These are phyloP conservation scores for Botia kubotai DNA, from an alignment of 2,797 vertebrate genomes.

Conservation along the genomic window DNA sequence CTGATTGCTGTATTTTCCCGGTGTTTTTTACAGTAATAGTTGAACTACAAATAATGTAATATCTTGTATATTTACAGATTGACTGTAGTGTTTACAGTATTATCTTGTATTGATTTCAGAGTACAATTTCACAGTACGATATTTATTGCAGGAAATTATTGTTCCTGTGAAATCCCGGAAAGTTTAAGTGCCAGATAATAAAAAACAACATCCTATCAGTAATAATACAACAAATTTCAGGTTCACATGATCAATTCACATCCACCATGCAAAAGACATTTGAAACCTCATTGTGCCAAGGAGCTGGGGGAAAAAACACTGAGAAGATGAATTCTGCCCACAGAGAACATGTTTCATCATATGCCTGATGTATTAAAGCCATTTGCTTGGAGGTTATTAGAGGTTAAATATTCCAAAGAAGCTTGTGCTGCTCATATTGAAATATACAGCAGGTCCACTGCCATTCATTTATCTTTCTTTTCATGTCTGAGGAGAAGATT, in stretches of 20 bases:
- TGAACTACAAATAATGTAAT: too few species aligned
- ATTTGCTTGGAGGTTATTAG: constrained; percentile 9
- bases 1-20: too few species aligned
- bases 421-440: constrained; percentile 11
- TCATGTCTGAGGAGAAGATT: neutral
- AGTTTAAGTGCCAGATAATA: neutral
- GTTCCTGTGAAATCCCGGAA: neutral
- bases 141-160: too few species aligned
- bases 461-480: constrained; percentile 10
- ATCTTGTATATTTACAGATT: too few species aligned
- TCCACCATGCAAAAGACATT: constrained; percentile 8
- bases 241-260: neutral
- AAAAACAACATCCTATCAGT: neutral
- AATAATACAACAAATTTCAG: neutral
- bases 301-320: neutral
- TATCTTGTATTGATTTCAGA: too few species aligned
- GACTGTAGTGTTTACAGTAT: too few species aligned
- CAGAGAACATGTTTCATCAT: constrained; percentile 22
- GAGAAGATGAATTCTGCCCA: constrained; percentile 6
- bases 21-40: too few species aligned
- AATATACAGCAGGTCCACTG: constrained; percentile 17
- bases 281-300: constrained; percentile 2
- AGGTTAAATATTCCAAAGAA: constrained; percentile 5
- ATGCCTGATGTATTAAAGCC: constrained; percentile 23
- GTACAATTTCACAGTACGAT: too few species aligned